Base-by-base conservation (phyloP, 2,888 invertebrate genomes). In the Orthonevra nobilis region DNA sequence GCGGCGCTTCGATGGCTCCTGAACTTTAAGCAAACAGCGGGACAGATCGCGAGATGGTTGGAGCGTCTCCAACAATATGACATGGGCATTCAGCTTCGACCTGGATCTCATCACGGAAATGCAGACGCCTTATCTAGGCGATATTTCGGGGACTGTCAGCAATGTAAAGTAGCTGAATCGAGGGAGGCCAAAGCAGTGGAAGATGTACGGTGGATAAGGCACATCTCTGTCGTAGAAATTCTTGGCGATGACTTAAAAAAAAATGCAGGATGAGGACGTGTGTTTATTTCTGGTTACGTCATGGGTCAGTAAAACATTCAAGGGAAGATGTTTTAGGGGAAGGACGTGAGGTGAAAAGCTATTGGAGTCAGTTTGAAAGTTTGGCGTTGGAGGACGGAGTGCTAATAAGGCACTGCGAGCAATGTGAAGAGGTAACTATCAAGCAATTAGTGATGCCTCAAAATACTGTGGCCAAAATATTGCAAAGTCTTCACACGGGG, bases 31-130 rank as follows among this genome's bases (percentile, higher is more conserved):
- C n/a, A 84, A 52, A 84, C 85, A 0, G 85, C 86, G 61, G 85
- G 85, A 4, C 85, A 87, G 23, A 50, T 73, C 2, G 68, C 72
- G 1, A 54, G 66, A 20, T 81, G 85, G n/a, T n/a, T n/a, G n/a
- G n/a, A n/a, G n/a, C n/a, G n/a, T n/a, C n/a, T n/a, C n/a, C n/a
- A n/a, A n/a, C n/a, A n/a, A n/a, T n/a, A n/a, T n/a, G n/a, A n/a
- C 38, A 36, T 68, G 9, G 1, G 32, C 4, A 68, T 68, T 9
- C 36, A 63, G 6, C 63, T 69, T 10, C 54, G 68, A 5, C 19
- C 46, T 4, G 52, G 64, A 7, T 66, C 3, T 81, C 84, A 15
- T 0, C 83, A 84, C 32, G 40, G 44, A 0, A 84, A 84, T 19
- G 50, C 83, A 0, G 83, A 85, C 52, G 81, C 74, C 1, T 46